Conservation (phyloP, 2,797 vertebrate species). For the Hafferia zeledoni region DNA sequence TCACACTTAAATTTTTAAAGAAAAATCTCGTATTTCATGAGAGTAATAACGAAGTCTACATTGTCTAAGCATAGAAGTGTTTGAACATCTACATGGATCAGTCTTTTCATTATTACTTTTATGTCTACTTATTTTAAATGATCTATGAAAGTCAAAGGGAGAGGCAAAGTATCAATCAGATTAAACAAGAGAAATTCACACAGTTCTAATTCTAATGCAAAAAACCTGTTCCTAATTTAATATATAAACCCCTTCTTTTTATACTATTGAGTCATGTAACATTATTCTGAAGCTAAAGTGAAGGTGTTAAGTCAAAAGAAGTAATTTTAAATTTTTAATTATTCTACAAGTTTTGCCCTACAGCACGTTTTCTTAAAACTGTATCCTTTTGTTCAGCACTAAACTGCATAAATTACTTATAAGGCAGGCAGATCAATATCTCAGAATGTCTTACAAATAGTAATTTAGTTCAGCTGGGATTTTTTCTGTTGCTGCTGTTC, state of each 20-base stretch:
- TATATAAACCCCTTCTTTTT: not conserved
- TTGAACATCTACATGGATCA: not conserved
- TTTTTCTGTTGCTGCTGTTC: conserved; percentile 40
- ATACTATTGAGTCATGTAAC: not conserved
- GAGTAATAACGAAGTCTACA: not conserved
- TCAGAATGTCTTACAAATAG: conserved; percentile 71
- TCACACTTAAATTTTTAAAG: not conserved
- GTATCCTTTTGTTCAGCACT: conserved; percentile 52
- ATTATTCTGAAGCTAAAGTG: conserved; percentile 4
- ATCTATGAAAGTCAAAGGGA: conserved; percentile 32
- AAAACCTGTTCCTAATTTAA: not conserved
- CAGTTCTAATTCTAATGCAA: not conserved
- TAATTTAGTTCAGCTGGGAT: conserved; percentile 68
- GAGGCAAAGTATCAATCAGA: not conserved
- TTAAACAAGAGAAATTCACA: conserved; percentile 18
- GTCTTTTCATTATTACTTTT: not conserved
- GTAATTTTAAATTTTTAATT: conserved; percentile 65
- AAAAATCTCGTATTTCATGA: not conserved
- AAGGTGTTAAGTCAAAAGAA: conserved; percentile 38
- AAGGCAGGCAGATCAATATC: conserved; percentile 75
- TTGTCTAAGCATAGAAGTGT: not conserved
- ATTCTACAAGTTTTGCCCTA: conserved; percentile 29
- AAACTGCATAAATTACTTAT: conserved; percentile 66
- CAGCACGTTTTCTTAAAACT: conserved; percentile 45
- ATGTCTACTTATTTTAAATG: not conserved